Conservation (phyloP, 1,140 invertebrate genomes). For the Melanaphis sacchari region DNA sequence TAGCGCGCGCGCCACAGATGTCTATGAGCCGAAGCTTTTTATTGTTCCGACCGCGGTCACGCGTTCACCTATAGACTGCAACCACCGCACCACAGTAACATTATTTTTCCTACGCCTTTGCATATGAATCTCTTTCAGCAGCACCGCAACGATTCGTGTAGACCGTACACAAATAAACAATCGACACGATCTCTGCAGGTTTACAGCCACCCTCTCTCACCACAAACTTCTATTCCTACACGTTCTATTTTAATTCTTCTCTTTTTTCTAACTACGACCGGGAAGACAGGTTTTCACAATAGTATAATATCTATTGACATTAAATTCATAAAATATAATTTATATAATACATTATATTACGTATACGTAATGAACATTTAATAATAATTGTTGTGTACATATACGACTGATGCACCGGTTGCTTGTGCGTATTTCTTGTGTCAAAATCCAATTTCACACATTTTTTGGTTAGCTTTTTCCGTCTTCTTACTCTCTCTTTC, state of each 20-base stretch:
- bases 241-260: background rate
- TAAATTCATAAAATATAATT: background rate
- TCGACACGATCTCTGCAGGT: background rate
- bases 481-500: background rate
- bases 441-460: conserved; percentile 19
- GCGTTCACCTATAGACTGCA: background rate
- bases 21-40: background rate
- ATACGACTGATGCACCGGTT: background rate
- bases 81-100: background rate
- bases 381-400: background rate
- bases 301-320: background rate
- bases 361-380: background rate
- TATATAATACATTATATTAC: background rate
- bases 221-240: background rate
- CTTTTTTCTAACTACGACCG: background rate
- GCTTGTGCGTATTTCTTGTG: background rate
- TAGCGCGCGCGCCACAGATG: background rate
- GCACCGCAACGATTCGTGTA: background rate
- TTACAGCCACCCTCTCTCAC: background rate
- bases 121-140: background rate
- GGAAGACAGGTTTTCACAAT: background rate
- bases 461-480: conserved; percentile 8
- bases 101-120: background rate
- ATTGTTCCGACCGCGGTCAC: background rate
- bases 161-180: background rate